A percentile compares a stretch with the other conserved stretches of the same genome.
These are phyloP conservation scores for Dipodomys spectabilis DNA, from an alignment of 2,113 vertebrate genomes.

Conservation along the genomic window DNA sequence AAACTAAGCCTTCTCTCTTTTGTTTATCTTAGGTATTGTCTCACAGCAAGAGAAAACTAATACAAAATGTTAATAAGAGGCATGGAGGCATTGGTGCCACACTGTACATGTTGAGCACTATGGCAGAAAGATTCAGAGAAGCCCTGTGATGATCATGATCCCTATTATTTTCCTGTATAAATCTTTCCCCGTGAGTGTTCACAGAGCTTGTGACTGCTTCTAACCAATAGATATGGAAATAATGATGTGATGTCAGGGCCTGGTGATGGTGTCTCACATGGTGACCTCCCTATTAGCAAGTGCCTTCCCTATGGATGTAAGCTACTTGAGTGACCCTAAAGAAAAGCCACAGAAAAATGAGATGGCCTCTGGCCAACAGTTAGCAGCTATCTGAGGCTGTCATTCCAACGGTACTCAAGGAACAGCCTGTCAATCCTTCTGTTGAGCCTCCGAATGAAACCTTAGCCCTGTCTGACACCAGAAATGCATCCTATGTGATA, in stretches of 20 bases:
- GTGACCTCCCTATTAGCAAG: not conserved
- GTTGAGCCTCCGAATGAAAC: not conserved
- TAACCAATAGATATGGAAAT: not conserved
- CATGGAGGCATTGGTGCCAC: no score
- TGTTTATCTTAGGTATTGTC: no score
- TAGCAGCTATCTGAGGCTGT: not conserved
- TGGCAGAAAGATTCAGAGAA: no score
- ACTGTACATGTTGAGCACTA: no score
- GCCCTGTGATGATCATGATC: no score
- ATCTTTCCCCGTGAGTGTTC: not conserved
- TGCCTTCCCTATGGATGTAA: not conserved
- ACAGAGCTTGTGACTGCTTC: not conserved
- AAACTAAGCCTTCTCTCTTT: not conserved
- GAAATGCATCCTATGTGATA: not conserved
- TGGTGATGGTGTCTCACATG: not conserved
- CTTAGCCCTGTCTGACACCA: not conserved
- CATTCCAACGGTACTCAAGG: not conserved
- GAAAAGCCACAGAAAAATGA: not conserved
- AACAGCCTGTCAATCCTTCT: not conserved
- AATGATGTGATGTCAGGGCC: not conserved
- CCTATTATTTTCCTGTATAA: no score
- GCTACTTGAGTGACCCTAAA: not conserved
- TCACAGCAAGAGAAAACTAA: no score
- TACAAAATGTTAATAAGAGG: no score
- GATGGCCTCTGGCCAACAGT: not conserved